Evolutionary conservation across 2,113 vertebrate species (phyloP), one percentile per base, ranked within the genome.

Genomic region (Nannobrachium achirus): DNA sequence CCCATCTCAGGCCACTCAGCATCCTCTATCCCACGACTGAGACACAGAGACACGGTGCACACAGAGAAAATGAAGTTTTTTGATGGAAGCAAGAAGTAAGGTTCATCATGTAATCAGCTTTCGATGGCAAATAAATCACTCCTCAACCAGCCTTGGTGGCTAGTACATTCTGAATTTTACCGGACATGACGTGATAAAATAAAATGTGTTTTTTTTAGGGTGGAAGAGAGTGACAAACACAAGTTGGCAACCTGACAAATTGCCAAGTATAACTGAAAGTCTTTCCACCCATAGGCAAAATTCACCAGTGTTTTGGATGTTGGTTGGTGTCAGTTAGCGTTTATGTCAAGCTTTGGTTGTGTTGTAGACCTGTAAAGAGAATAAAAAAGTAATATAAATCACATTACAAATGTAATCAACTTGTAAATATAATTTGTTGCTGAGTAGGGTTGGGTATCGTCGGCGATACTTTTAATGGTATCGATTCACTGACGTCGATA

Each of bases 1-100:
- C 76, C 87, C 53, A 81, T 89, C 59, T 75, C 82, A 64, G 86
- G 80, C 33, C 86, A 89, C 41, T 88, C 91, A 0, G 90, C 89
- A 0, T 89, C 87, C 0, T 92, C 92, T 7, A 79, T 92, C 58
- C 84, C 87, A 51, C 86, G 81, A 9, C 80, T 94, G 14, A 90
- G 81, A 9, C 80, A 93, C 11, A 90, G 49, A 83, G 87, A 94
- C 53, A 82, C 86, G 8, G 80, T 93, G 70, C 92, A 93, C 80
- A 69, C 85, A 10, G 92, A 94, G 45, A 94, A 94, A 83, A 91
- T 93, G 84, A 90, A 45, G 72, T 94, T 94, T 84, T 94, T 94
- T 73, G 91, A 94, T 7, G 74, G 62, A 8, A 72, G 58, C 20
- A 71, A 88, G 42, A 82, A 88, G 70, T 84, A 71, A 90, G 74